Conservation (phyloP, 1,140 invertebrate genomes). For the Piezodorus guildinii region DNA sequence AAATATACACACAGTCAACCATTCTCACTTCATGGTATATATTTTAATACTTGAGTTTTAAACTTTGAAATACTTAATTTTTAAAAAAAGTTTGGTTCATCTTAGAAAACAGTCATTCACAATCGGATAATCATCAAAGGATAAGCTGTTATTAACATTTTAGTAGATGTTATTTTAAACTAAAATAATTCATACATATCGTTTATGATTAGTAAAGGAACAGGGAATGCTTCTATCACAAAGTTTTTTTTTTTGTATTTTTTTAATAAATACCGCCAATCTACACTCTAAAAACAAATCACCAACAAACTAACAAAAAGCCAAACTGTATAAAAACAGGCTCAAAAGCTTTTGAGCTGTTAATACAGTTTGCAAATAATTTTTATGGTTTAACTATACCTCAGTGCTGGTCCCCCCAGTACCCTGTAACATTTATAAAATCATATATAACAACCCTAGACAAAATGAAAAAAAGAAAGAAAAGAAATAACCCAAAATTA, state of each 20-base stretch:
- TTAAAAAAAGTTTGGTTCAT: too few relatives aligned
- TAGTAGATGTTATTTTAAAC: constrained; percentile 7
- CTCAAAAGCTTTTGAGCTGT: background rate
- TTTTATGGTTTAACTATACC: constrained; percentile 16
- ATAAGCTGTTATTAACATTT: constrained; percentile 14
- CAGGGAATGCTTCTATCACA: background rate
- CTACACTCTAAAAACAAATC: constrained; percentile 13
- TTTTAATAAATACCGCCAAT: background rate
- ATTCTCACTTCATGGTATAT: too few relatives aligned
- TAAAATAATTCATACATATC: constrained; percentile 10
- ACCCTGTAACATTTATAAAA: constrained; percentile 22
- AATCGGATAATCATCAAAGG: background rate
- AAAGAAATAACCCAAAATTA: constrained; percentile 14
- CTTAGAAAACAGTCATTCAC: background rate
- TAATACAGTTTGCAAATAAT: background rate
- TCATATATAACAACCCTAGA: background rate
- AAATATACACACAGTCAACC: too few relatives aligned
- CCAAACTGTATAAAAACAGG: constrained; percentile 6
- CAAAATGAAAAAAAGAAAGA: too few relatives aligned
- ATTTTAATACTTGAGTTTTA: too few relatives aligned
- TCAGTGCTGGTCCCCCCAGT: constrained; percentile 21
- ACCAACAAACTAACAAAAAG: constrained; percentile 15
- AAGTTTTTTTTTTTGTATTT: too few relatives aligned
- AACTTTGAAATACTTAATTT: too few relatives aligned
- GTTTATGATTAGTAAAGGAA: constrained; percentile 16